Evolutionary conservation across 2,888 invertebrate genomes (phyloP).

Genomic region (Chloromyia formosa): DNA sequence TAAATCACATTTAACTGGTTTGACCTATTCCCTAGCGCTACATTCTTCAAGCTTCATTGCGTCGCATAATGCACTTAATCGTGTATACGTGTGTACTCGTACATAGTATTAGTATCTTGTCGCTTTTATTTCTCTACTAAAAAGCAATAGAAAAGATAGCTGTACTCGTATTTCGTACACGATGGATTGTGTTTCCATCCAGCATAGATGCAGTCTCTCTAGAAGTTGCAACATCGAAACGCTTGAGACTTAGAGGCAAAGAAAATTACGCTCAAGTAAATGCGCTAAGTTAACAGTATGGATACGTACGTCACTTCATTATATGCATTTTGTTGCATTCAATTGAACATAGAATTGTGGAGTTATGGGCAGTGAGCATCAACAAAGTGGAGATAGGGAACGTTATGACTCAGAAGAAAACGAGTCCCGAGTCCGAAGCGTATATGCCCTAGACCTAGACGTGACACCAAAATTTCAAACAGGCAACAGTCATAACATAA

Average conservation of each 20-base stretch:
- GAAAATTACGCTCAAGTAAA: neutral
- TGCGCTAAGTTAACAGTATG: neutral
- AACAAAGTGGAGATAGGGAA: too few species aligned
- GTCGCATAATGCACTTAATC: neutral
- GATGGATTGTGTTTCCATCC: constrained; percentile 1
- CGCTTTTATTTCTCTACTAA: neutral
- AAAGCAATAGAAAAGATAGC: neutral
- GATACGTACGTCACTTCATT: too few species aligned
- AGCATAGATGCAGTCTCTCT: constrained; percentile 12
- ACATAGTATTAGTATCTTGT: neutral
- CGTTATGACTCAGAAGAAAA: too few species aligned
- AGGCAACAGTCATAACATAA: too few species aligned
- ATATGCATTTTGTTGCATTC: too few species aligned
- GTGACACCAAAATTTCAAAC: too few species aligned
- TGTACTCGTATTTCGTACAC: neutral
- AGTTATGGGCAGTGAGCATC: too few species aligned
- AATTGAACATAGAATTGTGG: too few species aligned
- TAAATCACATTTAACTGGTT: constrained; percentile 24
- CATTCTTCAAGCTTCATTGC: constrained; percentile 20
- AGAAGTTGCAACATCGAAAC: constrained; percentile 25
- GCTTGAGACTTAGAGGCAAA: constrained; percentile 6
- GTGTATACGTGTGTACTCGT: too few species aligned
- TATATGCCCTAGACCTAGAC: too few species aligned
- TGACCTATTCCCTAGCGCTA: constrained; percentile 22
- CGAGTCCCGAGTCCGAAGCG: too few species aligned